These are phyloP conservation scores for Anguilla megastoma DNA, from an alignment of 2,797 vertebrate genomes.

Conservation along the genomic window DNA sequence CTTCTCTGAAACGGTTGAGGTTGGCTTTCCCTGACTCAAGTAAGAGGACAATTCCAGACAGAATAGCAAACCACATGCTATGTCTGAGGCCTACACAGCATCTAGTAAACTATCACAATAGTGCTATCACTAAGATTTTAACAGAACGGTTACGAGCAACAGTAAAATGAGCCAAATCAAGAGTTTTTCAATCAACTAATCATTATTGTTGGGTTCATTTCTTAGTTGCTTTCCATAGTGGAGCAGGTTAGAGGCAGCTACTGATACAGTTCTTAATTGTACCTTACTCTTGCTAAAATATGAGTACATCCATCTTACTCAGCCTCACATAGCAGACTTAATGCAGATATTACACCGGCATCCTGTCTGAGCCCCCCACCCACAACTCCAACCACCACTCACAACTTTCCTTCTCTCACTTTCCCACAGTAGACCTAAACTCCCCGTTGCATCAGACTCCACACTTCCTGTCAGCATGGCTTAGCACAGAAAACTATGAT, in stretches of 20 bases:
- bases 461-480: constrained; percentile 49
- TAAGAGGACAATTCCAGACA: background rate
- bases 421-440: constrained; percentile 38
- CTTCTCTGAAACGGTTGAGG: background rate
- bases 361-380: constrained; percentile 3
- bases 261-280: background rate
- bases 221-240: background rate
- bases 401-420: background rate
- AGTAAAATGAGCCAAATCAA: background rate
- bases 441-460: constrained; percentile 58
- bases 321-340: background rate
- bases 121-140: background rate
- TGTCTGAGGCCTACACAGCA: background rate
- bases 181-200: background rate
- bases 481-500: constrained; percentile 44
- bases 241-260: background rate
- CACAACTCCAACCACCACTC: background rate
- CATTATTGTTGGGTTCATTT: background rate
- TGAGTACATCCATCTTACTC: background rate
- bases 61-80: background rate
- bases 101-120: background rate
- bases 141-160: background rate
- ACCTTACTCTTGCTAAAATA: background rate
- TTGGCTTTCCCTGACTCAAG: background rate
- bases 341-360: background rate